These are phyloP conservation scores for Pristiophorus japonicus DNA, from an alignment of 2,113 vertebrate species.

Conservation along the genomic window DNA sequence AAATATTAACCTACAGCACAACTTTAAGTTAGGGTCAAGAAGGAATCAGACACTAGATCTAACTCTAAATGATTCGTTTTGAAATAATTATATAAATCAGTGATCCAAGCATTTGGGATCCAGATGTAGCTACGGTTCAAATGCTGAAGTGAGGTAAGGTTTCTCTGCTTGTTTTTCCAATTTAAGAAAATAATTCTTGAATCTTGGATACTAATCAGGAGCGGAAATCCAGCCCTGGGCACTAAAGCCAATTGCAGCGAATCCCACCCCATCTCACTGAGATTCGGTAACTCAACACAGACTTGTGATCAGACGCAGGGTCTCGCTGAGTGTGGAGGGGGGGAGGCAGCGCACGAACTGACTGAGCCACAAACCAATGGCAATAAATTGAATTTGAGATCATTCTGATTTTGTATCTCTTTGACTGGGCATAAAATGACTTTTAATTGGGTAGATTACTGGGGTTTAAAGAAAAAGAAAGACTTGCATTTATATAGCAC, in stretches of 20 bases:
- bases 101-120: background rate
- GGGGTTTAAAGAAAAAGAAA: too few species aligned
- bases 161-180: background rate
- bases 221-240: background rate
- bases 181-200: background rate
- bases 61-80: background rate
- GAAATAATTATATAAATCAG: background rate
- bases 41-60: background rate
- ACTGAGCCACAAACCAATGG: background rate
- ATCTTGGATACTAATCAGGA: background rate
- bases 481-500: too few species aligned
- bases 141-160: background rate
- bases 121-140: slow-evolving; percentile 18
- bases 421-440: background rate
- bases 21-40: background rate
- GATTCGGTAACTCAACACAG: background rate
- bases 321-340: background rate
- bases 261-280: too few species aligned
- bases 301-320: background rate
- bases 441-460: background rate
- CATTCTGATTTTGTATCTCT: background rate
- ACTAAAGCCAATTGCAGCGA: too few species aligned
- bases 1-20: background rate
- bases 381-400: background rate
- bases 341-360: background rate